Evolutionary conservation across 1,140 invertebrate genomes (phyloP), one percentile per base, ranked within the genome.

Genomic region (Drosophila pandora): DNA sequence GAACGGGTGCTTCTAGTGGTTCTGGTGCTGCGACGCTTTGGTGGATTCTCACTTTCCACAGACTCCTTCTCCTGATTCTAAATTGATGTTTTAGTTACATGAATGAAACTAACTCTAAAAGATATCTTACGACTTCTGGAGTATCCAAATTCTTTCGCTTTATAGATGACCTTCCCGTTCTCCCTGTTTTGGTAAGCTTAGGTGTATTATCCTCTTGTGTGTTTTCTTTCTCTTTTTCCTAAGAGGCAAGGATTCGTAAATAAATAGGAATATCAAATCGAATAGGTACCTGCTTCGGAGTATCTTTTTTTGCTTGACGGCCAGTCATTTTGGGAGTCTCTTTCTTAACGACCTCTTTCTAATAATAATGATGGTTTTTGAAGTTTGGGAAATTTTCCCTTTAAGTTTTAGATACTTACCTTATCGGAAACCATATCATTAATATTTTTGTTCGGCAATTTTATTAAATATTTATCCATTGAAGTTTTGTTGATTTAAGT

Each of bases 1-100:
- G 90, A 91, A 3, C 62, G 60, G 0, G 68, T 91, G 59, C 73
- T 91, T 0, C 90, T 79, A 6, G 90, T 91, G 6, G 70, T 5
- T 0, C 90, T 69, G 9, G 63, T 34, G 47, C 90, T 91, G 3
- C 90, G 63, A n/a, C 90, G 78, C 34, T 91, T 91, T 1, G 90
- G 81, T 2, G 90, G 90, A 48, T 91, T 91, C 10, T 91, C 90
- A 2, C 30, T 50, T 6, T 83, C 79, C 0, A 22, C 39, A 1
- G 54, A 50, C 23, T 68, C 47, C 17, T 79, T 82, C 2, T 82
- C 62, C 9, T 63, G 65, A 2, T 32, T 53, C 83, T 87, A 22
- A 47, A 17, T 12, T 3, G 9, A 17, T 23, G 7, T 8, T 43
- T 7, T 43, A 3, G 9, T 3, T 13, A 32, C 13, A 3, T 7